Evolutionary conservation across 2,797 vertebrate genomes (phyloP).

Genomic region (Fistularia commersonii): DNA sequence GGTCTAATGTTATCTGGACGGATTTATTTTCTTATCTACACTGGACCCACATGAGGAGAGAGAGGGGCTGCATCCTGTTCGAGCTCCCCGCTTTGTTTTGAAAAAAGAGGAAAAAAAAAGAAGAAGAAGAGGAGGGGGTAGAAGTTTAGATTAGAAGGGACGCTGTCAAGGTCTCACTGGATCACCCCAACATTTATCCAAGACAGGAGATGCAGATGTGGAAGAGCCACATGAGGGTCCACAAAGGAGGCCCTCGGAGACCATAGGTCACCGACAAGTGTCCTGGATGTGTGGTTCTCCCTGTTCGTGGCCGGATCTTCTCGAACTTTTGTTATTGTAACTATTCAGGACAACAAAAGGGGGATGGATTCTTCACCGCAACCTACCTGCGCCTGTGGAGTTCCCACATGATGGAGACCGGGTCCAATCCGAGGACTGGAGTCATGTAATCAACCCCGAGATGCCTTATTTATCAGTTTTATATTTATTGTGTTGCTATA

Average conservation of each 20-base stretch:
- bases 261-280: constrained; percentile 47
- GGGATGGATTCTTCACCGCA: constrained; percentile 35
- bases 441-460: constrained; percentile 63
- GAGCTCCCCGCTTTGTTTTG: constrained; percentile 42
- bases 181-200: background rate
- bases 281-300: constrained; percentile 37
- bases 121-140: background rate
- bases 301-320: constrained; percentile 36
- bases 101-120: constrained; percentile 1
- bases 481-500: constrained; percentile 55
- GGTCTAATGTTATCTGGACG: constrained; percentile 22
- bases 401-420: constrained; percentile 40
- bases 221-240: constrained; percentile 54
- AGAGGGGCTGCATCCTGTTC: background rate
- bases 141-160: background rate
- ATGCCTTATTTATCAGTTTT: constrained; percentile 69
- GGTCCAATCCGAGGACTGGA: constrained; percentile 38
- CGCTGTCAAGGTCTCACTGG: background rate
- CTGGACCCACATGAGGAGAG: constrained; percentile 59
- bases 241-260: constrained; percentile 55
- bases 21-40: constrained; percentile 44
- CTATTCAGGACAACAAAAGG: too few species aligned
- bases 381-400: constrained; percentile 49
- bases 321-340: constrained; percentile 28
- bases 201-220: constrained; percentile 54